These are phyloP conservation scores for Cairina moschata DNA, from an alignment of 2,113 vertebrate genomes.

Conservation along the genomic window DNA sequence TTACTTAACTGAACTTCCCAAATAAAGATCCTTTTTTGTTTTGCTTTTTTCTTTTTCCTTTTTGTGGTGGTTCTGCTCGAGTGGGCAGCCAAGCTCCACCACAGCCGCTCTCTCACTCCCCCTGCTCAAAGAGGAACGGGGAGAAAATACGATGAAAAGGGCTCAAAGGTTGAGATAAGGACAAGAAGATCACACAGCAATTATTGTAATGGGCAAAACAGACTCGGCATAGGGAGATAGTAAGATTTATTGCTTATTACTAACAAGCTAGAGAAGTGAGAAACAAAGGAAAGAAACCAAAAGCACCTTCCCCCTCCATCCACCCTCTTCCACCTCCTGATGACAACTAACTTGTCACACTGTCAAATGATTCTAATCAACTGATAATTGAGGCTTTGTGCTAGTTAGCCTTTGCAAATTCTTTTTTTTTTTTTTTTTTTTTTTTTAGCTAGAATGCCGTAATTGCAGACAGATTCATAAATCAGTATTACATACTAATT, in stretches of 20 bases:
- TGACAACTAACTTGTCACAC: slow-evolving; percentile 41
- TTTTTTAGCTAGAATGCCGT: slow-evolving; percentile 39
- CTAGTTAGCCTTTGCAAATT: slow-evolving; percentile 58
- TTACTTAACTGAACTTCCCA: slow-evolving; percentile 2
- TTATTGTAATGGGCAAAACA: too few relatives aligned
- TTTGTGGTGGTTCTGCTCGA: neutral
- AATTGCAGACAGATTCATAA: slow-evolving; percentile 52
- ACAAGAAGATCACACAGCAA: too few relatives aligned
- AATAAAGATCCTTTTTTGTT: neutral
- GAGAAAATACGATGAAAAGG: too few relatives aligned
- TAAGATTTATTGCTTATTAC: too few relatives aligned
- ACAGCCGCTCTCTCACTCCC: too few relatives aligned
- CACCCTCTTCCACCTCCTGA: neutral
- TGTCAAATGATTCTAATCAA: slow-evolving; percentile 61
- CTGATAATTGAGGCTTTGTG: slow-evolving; percentile 61
- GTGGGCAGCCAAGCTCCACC: too few relatives aligned
- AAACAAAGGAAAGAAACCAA: too few relatives aligned
- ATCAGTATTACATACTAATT: slow-evolving; percentile 60
- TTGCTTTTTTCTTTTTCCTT: neutral
- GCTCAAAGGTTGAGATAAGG: too few relatives aligned
- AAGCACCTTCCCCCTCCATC: too few relatives aligned
- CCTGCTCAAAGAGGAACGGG: too few relatives aligned
- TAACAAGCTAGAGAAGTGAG: too few relatives aligned
- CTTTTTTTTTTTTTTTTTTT: slow-evolving; percentile 47
- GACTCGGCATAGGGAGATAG: too few relatives aligned